Conservation (phyloP, 2,888 invertebrate genomes). For the Parnassius apollo region DNA sequence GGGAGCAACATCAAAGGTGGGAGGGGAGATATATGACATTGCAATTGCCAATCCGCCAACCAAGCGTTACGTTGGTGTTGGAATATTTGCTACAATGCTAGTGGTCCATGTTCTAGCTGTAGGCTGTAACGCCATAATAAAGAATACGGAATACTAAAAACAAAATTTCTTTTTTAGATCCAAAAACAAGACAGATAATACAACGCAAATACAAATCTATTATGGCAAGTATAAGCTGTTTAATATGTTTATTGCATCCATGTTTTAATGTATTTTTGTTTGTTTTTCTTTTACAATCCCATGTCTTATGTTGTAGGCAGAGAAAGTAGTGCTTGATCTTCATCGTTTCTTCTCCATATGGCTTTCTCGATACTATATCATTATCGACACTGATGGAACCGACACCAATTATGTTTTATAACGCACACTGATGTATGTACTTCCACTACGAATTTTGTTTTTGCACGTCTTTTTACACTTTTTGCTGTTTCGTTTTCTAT, state of each 20-base stretch:
- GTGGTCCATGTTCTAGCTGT: too few relatives aligned
- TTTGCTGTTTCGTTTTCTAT: conserved; percentile 28
- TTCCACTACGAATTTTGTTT: conserved; percentile 43
- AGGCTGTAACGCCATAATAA: too few relatives aligned
- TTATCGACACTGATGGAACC: conserved; percentile 58
- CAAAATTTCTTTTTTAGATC: conserved; percentile 86
- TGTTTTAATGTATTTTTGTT: conserved; percentile 40
- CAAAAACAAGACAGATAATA: conserved; percentile 97
- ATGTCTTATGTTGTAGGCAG: conserved; percentile 85
- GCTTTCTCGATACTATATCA: conserved; percentile 75
- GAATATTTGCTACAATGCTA: too few relatives aligned
- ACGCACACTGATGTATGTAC: conserved; percentile 69
- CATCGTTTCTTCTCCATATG: conserved; percentile 90
- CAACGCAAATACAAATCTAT: conserved; percentile 98
- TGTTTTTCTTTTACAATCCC: conserved; percentile 46
- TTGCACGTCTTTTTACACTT: conserved; percentile 48
- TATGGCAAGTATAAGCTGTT: conserved; percentile 88
- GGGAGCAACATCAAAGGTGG: too few relatives aligned
- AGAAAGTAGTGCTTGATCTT: conserved; percentile 87
- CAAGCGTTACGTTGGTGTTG: too few relatives aligned
- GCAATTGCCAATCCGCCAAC: too few relatives aligned
- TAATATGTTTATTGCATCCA: conserved; percentile 28
- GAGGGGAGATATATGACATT: too few relatives aligned
- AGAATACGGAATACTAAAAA: too few relatives aligned
- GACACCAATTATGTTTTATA: conserved; percentile 65